These are phyloP conservation scores for Erannis defoliaria DNA, from an alignment of 2,888 invertebrate genomes.

Conservation along the genomic window DNA sequence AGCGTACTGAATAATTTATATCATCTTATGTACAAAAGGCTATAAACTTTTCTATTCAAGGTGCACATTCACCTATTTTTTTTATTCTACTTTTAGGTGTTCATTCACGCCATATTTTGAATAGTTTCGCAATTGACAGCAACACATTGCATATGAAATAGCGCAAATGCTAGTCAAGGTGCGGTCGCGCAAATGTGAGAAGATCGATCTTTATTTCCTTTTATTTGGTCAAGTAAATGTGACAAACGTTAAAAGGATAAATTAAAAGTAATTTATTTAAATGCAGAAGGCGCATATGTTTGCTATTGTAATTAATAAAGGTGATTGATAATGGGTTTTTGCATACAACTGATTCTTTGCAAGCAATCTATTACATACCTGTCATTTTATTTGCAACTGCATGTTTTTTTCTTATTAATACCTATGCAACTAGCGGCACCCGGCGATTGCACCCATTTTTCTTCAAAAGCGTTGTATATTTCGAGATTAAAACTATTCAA, in stretches of 20 bases:
- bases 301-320: slow-evolving; percentile 15
- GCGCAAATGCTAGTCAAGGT: slow-evolving; percentile 35
- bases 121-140: slow-evolving; percentile 64
- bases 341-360: slow-evolving; percentile 5
- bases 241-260: slow-evolving; percentile 31
- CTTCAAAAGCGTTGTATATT: background rate
- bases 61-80: slow-evolving; percentile 37
- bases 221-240: slow-evolving; percentile 49
- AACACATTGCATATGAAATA: slow-evolving; percentile 66
- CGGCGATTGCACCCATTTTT: slow-evolving; percentile 1
- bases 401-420: slow-evolving; percentile 2
- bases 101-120: slow-evolving; percentile 48
- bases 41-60: slow-evolving; percentile 31
- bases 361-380: slow-evolving; percentile 10
- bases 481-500: too few relatives aligned
- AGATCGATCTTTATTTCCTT: slow-evolving; percentile 58
- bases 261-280: slow-evolving; percentile 35
- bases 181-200: slow-evolving; percentile 51
- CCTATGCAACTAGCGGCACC: too few relatives aligned
- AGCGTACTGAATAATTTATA: too few relatives aligned
- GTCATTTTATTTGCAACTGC: slow-evolving; percentile 15
- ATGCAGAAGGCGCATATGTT: slow-evolving; percentile 33
- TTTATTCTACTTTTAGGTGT: slow-evolving; percentile 49
- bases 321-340: slow-evolving; percentile 7
- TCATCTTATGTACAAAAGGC: background rate